Conservation (phyloP, 1,140 invertebrate genomes). For the Anadara kagoshimensis region DNA sequence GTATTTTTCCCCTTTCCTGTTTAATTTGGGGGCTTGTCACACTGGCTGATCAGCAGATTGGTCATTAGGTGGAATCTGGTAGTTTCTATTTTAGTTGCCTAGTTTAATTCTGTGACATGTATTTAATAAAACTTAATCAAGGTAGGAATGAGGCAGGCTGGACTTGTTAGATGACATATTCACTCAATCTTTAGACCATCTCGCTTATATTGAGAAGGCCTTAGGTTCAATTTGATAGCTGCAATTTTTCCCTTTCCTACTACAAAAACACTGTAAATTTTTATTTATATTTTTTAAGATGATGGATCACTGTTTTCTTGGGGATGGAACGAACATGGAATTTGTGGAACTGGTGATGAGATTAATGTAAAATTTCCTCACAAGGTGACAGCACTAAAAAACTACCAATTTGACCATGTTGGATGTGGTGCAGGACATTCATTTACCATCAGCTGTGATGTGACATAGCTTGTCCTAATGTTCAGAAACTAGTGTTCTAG, state of each 20-base stretch:
- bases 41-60: no score
- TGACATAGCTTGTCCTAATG: no score
- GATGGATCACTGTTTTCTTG: constrained; percentile 81
- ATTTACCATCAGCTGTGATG: constrained; percentile 30
- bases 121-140: no score
- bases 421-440: constrained; percentile 65
- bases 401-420: constrained; percentile 32
- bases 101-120: no score
- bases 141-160: no score
- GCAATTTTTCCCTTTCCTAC: background rate
- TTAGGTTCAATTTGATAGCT: background rate
- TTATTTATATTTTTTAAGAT: constrained; percentile 73
- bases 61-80: no score
- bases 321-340: constrained; percentile 95
- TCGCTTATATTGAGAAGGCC: background rate
- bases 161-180: background rate
- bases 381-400: constrained; percentile 32
- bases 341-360: constrained; percentile 84
- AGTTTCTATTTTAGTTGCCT: no score
- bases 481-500: no score
- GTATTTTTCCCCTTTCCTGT: no score
- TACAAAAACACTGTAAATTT: background rate
- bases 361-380: constrained; percentile 77
- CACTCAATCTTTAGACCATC: background rate
- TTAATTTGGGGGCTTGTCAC: no score